phyloP scores from a whole-genome alignment of 2,113 vertebrate genomes.

The Notarius quadriscutis region DNA sequence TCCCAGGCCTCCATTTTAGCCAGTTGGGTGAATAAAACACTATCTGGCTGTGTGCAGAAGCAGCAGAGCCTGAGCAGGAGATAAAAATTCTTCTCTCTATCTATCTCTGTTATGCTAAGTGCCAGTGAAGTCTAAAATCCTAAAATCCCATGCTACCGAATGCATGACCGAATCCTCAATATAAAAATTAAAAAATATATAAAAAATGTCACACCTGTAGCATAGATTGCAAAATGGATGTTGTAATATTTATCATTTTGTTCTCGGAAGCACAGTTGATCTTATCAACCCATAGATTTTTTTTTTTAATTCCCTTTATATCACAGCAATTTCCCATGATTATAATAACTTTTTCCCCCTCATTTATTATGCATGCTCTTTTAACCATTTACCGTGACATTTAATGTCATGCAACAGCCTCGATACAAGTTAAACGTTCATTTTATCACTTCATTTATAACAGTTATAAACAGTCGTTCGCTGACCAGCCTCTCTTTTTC shows the following conservation, averaged over 20 bases:
- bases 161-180: neutral
- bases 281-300: neutral
- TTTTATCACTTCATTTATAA: neutral
- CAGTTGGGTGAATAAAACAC: constrained; percentile 63
- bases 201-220: neutral
- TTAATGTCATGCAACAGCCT: neutral
- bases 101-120: neutral
- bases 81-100: constrained; percentile 28
- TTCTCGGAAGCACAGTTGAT: neutral
- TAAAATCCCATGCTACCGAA: neutral
- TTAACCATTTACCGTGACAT: neutral
- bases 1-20: constrained; percentile 53
- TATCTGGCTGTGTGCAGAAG: constrained; percentile 57
- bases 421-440: neutral
- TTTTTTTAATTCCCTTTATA: neutral
- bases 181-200: neutral
- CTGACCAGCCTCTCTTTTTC: neutral
- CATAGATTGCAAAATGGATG: neutral
- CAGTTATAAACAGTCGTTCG: neutral
- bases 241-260: neutral
- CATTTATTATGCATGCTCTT: neutral
- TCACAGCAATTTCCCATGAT: neutral
- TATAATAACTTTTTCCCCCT: neutral
- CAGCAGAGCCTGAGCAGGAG: constrained; percentile 15
- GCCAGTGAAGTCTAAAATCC: constrained; percentile 8